phyloP scores from a whole-genome alignment of 2,888 invertebrate species.

The Melipona beecheii region DNA sequence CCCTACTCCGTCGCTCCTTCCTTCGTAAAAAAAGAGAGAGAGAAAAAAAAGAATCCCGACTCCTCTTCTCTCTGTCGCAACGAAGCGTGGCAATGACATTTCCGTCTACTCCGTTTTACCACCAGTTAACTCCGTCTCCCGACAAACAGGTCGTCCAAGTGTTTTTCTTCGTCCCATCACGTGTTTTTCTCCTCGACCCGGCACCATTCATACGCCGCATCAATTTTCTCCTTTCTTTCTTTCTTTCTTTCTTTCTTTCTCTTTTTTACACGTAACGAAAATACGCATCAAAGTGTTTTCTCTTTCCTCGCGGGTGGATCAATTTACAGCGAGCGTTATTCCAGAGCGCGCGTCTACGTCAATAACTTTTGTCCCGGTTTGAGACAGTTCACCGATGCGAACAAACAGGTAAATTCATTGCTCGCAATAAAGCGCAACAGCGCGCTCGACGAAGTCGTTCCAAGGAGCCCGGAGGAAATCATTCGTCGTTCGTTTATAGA shows the following conservation, averaged over 20 bases:
- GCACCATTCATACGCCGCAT: constrained; percentile 44
- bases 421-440: no score
- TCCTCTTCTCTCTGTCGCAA: constrained; percentile 41
- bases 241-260: not conserved
- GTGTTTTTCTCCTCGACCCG: constrained; percentile 21
- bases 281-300: no score
- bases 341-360: no score
- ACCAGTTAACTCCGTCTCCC: constrained; percentile 15
- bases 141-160: constrained; percentile 66
- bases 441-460: no score
- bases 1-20: constrained; percentile 18
- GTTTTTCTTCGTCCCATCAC: constrained; percentile 57
- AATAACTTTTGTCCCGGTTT: no score
- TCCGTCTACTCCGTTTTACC: constrained; percentile 65
- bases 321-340: no score
- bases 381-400: no score
- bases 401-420: no score
- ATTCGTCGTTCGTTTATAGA: no score
- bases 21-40: constrained; percentile 42
- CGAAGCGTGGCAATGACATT: constrained; percentile 73
- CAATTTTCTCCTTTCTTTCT: not conserved
- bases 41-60: not conserved
- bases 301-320: no score
- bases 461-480: no score
- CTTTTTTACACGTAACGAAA: not conserved